phyloP scores from a whole-genome alignment of 2,888 invertebrate genomes.

The Theretra japonica region DNA sequence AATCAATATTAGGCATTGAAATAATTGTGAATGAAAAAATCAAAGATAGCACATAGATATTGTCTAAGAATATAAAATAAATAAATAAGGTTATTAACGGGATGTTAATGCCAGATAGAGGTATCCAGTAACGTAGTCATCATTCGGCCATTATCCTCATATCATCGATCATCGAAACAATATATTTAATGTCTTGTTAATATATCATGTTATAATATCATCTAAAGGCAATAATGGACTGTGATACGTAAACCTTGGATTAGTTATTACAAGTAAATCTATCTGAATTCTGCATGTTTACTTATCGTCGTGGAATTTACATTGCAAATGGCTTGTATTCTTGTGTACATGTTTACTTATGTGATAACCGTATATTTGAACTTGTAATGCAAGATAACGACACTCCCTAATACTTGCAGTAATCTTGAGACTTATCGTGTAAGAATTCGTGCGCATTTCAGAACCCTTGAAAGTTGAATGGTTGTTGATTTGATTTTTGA shows the following conservation, averaged over 20 bases:
- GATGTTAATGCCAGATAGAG: too few species aligned
- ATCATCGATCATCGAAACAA: neutral
- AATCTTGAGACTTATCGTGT: neutral
- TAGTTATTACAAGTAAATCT: slow-evolving; percentile 10
- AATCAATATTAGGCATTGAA: too few species aligned
- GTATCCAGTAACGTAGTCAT: neutral
- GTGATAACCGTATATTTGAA: slow-evolving; percentile 27
- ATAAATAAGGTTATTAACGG: too few species aligned
- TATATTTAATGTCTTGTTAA: neutral
- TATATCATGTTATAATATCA: neutral
- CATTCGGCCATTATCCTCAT: neutral
- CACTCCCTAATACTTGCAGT: slow-evolving; percentile 11
- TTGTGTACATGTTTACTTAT: slow-evolving; percentile 5
- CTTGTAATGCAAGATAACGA: slow-evolving; percentile 26
- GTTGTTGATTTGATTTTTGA: too few species aligned
- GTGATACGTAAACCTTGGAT: slow-evolving; percentile 15
- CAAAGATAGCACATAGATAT: neutral
- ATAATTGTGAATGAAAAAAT: too few species aligned
- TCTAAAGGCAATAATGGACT: neutral
- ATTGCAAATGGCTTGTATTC: slow-evolving; percentile 16
- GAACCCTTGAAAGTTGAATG: neutral
- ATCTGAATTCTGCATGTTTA: slow-evolving; percentile 44
- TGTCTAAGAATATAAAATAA: too few species aligned
- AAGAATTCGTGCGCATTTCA: neutral
- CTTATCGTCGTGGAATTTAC: slow-evolving; percentile 34